Conservation (phyloP, 2,888 invertebrate species). For the Timema cristinae region DNA sequence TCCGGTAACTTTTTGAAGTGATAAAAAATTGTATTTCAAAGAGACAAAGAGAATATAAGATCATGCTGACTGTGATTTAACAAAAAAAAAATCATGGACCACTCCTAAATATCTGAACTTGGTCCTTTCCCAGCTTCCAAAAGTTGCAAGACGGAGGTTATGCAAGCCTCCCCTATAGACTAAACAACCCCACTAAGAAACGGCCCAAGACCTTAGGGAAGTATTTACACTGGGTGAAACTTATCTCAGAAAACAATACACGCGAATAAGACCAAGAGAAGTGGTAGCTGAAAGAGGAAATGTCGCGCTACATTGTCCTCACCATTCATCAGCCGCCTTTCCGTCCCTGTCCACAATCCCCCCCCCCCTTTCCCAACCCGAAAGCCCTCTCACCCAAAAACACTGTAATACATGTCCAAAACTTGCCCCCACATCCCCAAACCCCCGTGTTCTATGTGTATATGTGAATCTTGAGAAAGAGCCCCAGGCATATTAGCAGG, state of each 20-base stretch:
- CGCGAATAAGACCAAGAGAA: background rate
- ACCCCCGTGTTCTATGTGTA: background rate
- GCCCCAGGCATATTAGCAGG: slow-evolving; percentile 14
- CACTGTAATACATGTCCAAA: background rate
- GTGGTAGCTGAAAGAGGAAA: background rate
- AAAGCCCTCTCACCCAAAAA: background rate
- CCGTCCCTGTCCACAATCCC: background rate
- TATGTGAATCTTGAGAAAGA: background rate
- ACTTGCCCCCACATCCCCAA: background rate
- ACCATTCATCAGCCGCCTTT: slow-evolving; percentile 2
- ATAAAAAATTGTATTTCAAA: no score
- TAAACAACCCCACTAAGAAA: no score
- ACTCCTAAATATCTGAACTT: no score
- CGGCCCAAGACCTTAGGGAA: background rate
- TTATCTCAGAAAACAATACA: slow-evolving; percentile 13
- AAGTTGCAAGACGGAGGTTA: no score
- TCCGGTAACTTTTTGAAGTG: no score
- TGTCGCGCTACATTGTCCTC: slow-evolving; percentile 11
- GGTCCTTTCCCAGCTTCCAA: no score
- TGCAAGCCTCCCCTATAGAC: no score
- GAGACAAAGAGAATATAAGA: no score
- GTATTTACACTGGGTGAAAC: slow-evolving; percentile 14
- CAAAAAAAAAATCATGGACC: no score
- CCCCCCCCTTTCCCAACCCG: background rate
- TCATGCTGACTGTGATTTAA: no score